These are phyloP conservation scores for Stictonetta naevosa DNA, from an alignment of 2,113 vertebrate species.

Conservation along the genomic window DNA sequence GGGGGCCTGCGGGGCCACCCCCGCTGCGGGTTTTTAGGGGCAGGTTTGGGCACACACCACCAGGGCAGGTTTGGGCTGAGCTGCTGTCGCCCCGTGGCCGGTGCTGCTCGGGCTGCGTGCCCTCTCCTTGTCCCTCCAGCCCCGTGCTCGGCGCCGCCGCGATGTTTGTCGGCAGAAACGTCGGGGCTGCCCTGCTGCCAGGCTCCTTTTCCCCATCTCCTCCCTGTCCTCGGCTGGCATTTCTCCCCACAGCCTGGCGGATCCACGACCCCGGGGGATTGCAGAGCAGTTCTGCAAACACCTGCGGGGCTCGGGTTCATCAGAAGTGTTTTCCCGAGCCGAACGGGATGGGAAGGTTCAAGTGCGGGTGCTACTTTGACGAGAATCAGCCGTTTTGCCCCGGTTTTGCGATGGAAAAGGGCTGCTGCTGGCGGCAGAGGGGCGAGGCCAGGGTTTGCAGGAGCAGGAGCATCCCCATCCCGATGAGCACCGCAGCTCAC, in stretches of 20 bases:
- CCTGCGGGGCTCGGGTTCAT: not conserved
- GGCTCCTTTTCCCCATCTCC: fast-evolving
- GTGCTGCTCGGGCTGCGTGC: too few relatives aligned
- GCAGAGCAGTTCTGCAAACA: not conserved
- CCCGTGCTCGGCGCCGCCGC: too few relatives aligned
- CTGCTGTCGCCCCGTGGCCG: too few relatives aligned
- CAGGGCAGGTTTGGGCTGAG: too few relatives aligned
- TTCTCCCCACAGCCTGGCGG: not conserved
- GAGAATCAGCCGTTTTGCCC: too few relatives aligned
- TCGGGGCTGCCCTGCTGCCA: not conserved
- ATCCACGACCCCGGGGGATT: not conserved
- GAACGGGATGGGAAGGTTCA: fast-evolving
- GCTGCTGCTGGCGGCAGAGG: not conserved
- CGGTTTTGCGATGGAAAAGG: not conserved
- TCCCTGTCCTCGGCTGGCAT: not conserved
- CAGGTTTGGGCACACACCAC: too few relatives aligned
- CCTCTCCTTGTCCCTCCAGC: too few relatives aligned
- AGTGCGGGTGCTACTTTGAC: fast-evolving
- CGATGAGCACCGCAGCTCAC: not conserved
- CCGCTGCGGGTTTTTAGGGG: too few relatives aligned
- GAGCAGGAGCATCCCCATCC: not conserved
- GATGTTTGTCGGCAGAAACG: not conserved
- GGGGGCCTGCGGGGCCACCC: fast-evolving
- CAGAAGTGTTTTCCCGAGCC: not conserved
- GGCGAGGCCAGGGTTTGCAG: not conserved